phyloP scores from a whole-genome alignment of 2,797 vertebrate species.

The Danio albolineatus region DNA sequence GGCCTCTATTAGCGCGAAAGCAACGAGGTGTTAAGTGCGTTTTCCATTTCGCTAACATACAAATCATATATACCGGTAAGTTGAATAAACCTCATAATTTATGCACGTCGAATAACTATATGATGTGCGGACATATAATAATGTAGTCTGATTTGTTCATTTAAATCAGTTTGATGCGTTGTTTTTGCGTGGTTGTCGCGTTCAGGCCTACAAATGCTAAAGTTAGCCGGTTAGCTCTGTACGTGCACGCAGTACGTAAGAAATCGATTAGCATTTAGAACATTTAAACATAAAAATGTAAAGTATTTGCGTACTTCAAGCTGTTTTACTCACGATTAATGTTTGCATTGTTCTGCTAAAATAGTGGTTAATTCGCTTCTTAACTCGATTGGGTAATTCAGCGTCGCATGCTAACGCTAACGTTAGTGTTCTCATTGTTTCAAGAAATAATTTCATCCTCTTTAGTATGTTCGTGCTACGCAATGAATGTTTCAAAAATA shows the following conservation, averaged over 20 bases:
- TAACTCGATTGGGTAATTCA: background rate
- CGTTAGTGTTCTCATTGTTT: slow-evolving; percentile 15
- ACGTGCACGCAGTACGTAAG: background rate
- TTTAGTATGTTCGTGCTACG: background rate
- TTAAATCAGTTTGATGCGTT: background rate
- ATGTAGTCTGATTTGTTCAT: background rate
- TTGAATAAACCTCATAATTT: background rate
- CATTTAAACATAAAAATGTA: background rate
- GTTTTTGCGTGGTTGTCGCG: background rate
- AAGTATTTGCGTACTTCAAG: background rate
- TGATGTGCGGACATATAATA: background rate
- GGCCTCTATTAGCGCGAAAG: background rate
- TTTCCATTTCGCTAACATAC: background rate
- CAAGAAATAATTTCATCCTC: background rate
- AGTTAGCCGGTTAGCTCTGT: slow-evolving; percentile 31
- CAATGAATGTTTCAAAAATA: background rate
- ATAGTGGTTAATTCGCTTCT: background rate
- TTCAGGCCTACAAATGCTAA: background rate
- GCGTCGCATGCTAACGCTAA: background rate
- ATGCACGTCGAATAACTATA: no score
- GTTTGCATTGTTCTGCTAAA: background rate
- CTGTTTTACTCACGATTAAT: background rate
- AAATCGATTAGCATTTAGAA: background rate
- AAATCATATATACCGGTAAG: slow-evolving; percentile 29
- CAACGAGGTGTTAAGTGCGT: background rate